Conservation (phyloP, 2,113 vertebrate genomes). For the Oryzias curvinotus region DNA sequence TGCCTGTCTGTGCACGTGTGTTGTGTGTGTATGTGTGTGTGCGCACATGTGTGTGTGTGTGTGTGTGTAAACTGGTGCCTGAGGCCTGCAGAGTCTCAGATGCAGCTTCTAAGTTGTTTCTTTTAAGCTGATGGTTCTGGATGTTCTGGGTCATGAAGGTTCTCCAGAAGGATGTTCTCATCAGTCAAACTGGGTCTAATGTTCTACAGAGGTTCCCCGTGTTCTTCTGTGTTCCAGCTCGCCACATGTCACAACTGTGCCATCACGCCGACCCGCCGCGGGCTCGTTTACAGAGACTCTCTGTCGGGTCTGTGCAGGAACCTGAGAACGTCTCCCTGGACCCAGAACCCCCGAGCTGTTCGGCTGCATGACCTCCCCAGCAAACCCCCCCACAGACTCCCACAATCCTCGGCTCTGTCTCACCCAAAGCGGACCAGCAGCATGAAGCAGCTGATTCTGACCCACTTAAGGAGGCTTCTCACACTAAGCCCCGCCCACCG, state of each 20-base stretch:
- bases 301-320: constrained; percentile 43
- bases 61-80: too few relatives aligned
- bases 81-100: too few relatives aligned
- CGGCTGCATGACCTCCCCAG: neutral
- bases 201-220: neutral
- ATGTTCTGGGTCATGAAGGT: neutral
- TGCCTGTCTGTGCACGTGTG: too few relatives aligned
- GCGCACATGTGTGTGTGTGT: too few relatives aligned
- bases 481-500: constrained; percentile 14
- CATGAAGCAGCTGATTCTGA: constrained; percentile 36
- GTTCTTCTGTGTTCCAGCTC: constrained; percentile 26
- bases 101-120: too few relatives aligned
- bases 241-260: constrained; percentile 47
- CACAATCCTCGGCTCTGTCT: constrained; percentile 34
- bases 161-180: neutral
- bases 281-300: constrained; percentile 52
- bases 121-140: too few relatives aligned
- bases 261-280: constrained; percentile 25
- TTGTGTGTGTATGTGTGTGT: too few relatives aligned
- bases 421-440: neutral
- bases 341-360: constrained; percentile 1
- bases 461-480: constrained; percentile 54
- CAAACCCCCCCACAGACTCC: constrained; percentile 23
- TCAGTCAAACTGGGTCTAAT: neutral
- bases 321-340: constrained; percentile 1